Base-by-base conservation (phyloP, 2,888 invertebrate genomes). In the Heteromurus nitidus region DNA sequence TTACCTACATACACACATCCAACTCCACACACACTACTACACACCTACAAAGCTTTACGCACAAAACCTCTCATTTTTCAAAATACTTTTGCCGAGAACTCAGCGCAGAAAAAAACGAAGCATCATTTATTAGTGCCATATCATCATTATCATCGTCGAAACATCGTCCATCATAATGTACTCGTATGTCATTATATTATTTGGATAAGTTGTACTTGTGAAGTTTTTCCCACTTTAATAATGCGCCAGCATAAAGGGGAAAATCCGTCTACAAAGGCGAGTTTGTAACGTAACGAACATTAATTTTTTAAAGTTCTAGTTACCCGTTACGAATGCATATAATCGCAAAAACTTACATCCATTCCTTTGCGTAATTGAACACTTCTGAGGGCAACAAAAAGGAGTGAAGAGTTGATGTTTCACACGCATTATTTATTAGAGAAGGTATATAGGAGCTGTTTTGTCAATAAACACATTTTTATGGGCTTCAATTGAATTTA, bases 111-210 rank as follows among this genome's bases (percentile, higher is more conserved):
- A 50, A 50, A 47, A 47, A 47, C 50, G 3, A 2, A 44, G 20
- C 36, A 55, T 69, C 18, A 69, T 69, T 69, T 69, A 55, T 69
- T 55, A 36, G 22, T 69, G 69, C 20, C 55, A 31, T 55, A 53
- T 31, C 55, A 65, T 65, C 69, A 20, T 55, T 31, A 11, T 69
- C 67, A 67, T 67, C 30, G 18, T 44, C 53, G n/a, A 24, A 36
- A 44, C 65, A 50, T 67, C 47, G 50, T 36, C 18, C 67, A n/a
- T 22, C 28, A 28, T 67, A 67, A 9, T 36, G n/a, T n/a, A n/a
- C n/a, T n/a, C n/a, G n/a, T n/a, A n/a, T 13, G 13, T 36, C 36
- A 36, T 36, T 36, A 36, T 36, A 36, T 36, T 36, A 36, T 36
- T 36, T 36, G 36, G 36, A n/a, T n/a, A n/a, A n/a, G n/a, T n/a